These are phyloP conservation scores for Noctilio leporinus DNA, from an alignment of 2,113 vertebrate genomes.

Conservation along the genomic window DNA sequence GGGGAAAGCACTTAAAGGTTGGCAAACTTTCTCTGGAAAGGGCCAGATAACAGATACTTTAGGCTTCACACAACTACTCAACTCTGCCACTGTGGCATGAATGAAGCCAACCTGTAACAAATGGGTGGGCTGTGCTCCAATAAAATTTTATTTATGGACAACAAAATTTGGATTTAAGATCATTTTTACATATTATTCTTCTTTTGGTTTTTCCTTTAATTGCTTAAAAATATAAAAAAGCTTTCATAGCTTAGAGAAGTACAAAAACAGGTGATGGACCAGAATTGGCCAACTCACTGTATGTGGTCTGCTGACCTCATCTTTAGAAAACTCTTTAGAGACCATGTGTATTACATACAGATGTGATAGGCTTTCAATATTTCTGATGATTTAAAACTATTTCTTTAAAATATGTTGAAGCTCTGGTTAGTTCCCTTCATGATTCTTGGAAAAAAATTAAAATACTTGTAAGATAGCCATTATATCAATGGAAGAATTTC, in stretches of 20 bases:
- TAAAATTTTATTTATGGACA: neutral
- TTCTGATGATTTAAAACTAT: neutral
- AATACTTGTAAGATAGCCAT: neutral
- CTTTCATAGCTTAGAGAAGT: neutral
- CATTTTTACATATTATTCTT: neutral
- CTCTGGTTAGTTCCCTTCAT: conserved; percentile 12
- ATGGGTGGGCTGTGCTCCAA: neutral
- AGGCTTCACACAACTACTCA: neutral
- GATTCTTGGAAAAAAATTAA: neutral
- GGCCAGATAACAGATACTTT: neutral
- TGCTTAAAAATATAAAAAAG: neutral
- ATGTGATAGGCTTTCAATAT: neutral
- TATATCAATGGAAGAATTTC: neutral
- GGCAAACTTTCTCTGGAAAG: neutral
- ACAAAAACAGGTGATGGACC: neutral
- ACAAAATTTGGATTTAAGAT: neutral
- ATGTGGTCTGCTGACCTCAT: neutral
- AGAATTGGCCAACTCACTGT: neutral
- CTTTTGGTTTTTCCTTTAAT: neutral
- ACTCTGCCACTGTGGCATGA: neutral
- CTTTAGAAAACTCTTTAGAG: neutral
- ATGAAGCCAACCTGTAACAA: neutral
- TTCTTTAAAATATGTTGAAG: neutral
- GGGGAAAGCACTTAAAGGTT: neutral
- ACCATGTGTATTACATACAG: neutral